Percentiles rank a stretch among this genome's conserved stretches.
Conservation (phyloP, 2,888 invertebrate species). For the Malacosoma neustria region DNA sequence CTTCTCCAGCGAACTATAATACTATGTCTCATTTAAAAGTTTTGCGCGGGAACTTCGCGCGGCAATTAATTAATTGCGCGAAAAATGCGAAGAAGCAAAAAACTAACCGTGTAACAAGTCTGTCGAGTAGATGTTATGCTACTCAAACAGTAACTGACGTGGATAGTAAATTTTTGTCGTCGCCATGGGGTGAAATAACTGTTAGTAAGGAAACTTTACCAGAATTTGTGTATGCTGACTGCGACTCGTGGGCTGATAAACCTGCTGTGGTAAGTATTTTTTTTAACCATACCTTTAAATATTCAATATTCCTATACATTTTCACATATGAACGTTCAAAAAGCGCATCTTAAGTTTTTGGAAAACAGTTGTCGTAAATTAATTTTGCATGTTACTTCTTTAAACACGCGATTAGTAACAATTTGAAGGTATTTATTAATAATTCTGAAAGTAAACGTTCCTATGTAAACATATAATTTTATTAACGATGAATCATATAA, state of each 20-base stretch:
- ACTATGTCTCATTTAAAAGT: conserved; percentile 64
- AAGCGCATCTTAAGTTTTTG: too few species aligned
- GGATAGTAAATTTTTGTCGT: conserved; percentile 43
- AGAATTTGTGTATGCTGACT: conserved; percentile 74
- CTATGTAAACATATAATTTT: too few species aligned
- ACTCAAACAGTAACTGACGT: conserved; percentile 44
- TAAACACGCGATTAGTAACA: too few species aligned
- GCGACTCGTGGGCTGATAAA: conserved; percentile 71
- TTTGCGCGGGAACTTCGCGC: conserved; percentile 58
- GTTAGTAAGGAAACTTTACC: conserved; percentile 74
- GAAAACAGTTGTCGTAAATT: too few species aligned
- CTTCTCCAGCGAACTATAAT: conserved; percentile 41
- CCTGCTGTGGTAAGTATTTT: conserved; percentile 77
- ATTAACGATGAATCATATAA: too few species aligned
- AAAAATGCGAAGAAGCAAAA: conserved; percentile 36
- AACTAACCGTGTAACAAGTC: conserved; percentile 17
- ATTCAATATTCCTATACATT: too few species aligned
- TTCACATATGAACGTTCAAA: too few species aligned
- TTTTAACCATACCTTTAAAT: too few species aligned
- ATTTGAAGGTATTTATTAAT: too few species aligned
- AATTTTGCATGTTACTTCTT: too few species aligned
- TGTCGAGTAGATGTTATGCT: conserved; percentile 35
- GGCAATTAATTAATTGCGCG: conserved; percentile 41
- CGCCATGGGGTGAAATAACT: conserved; percentile 66
- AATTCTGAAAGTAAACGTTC: too few species aligned